Percentiles rank a stretch among this genome's conserved stretches.
phyloP scores from a whole-genome alignment of 64 coral and sea anemone species.

The Stichodactyla helianthus region DNA sequence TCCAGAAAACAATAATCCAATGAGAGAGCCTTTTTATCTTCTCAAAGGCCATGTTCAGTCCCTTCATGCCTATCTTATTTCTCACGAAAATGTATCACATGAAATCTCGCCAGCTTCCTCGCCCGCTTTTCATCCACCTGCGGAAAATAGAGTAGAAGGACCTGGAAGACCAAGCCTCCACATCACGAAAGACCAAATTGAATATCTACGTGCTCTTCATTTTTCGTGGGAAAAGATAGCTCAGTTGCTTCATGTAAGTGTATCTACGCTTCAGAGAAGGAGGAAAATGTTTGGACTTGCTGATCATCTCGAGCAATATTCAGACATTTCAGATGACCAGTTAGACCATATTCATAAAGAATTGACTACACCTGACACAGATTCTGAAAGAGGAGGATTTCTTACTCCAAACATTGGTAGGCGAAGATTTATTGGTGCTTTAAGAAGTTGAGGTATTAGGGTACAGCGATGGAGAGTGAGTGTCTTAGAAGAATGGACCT shows the following conservation, averaged over 20 bases:
- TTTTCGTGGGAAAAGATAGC: slow-evolving; percentile 81
- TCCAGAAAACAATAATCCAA: slow-evolving; percentile 12
- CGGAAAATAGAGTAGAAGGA: slow-evolving; percentile 25
- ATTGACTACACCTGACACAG: not conserved
- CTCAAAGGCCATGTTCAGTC: slow-evolving; percentile 32
- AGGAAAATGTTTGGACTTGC: slow-evolving; percentile 46
- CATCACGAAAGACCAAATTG: slow-evolving; percentile 38
- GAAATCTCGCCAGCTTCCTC: not conserved
- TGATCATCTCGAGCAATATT: slow-evolving; percentile 48
- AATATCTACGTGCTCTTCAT: slow-evolving; percentile 53
- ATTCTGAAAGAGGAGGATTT: slow-evolving; percentile 28
- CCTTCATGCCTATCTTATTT: slow-evolving; percentile 3
- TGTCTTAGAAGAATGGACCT: slow-evolving; percentile 50
- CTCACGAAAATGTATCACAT: not conserved
- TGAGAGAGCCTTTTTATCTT: slow-evolving; percentile 3
- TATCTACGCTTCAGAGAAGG: slow-evolving; percentile 65
- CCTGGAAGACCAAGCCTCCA: slow-evolving; percentile 23
- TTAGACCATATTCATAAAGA: slow-evolving; percentile 41
- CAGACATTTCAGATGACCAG: slow-evolving; percentile 55
- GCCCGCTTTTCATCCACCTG: slow-evolving; percentile 18
- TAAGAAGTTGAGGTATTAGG: slow-evolving; percentile 55
- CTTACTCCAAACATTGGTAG: slow-evolving; percentile 57
- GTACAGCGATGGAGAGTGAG: slow-evolving; percentile 74
- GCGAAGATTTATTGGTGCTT: slow-evolving; percentile 51
- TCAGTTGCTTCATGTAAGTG: slow-evolving; percentile 39